Conservation (phyloP, 2,113 vertebrate species). For the Syrmaticus mikado region DNA sequence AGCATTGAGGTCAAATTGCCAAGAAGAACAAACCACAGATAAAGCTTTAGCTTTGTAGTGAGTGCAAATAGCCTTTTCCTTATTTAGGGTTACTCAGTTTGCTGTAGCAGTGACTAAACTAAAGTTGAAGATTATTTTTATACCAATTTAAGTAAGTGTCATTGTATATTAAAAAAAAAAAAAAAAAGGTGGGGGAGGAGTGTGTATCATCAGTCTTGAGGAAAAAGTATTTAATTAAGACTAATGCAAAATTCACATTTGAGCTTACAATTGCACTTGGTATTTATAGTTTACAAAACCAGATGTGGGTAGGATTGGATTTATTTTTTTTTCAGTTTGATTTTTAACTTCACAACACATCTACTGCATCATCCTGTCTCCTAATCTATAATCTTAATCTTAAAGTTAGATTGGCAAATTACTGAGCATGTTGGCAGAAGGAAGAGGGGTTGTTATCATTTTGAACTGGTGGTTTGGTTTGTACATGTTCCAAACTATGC, state of each 20-base stretch:
- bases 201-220: not conserved
- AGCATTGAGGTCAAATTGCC: not conserved
- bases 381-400: not conserved
- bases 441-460: not conserved
- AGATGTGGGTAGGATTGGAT: not conserved
- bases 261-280: not conserved
- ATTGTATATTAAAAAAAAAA: not conserved
- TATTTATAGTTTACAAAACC: not conserved
- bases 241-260: not conserved
- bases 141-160: not conserved
- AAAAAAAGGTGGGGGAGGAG: too few species aligned
- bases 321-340: not conserved
- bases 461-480: not conserved
- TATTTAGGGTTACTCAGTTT: not conserved
- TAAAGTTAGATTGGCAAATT: not conserved
- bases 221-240: not conserved
- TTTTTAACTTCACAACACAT: not conserved
- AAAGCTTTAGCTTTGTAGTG: not conserved
- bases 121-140: not conserved
- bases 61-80: not conserved
- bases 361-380: not conserved
- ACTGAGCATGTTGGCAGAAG: not conserved
- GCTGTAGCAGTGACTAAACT: not conserved
- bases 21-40: not conserved
- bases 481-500: not conserved